phyloP scores from a whole-genome alignment of 2,113 vertebrate genomes.

The Pheucticus melanocephalus region DNA sequence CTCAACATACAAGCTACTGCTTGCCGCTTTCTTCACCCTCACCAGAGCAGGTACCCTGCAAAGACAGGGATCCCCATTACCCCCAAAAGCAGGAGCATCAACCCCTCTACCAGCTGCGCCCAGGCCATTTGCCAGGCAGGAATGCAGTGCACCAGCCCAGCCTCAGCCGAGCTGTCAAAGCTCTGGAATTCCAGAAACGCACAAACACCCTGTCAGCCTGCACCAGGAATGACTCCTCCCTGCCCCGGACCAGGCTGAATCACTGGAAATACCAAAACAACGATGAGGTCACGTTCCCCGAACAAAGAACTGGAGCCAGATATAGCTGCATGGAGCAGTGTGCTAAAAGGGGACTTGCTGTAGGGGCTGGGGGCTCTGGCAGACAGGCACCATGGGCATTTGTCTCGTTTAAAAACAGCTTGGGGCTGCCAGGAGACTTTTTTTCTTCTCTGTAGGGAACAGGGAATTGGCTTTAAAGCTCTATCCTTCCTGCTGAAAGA shows the following conservation, averaged over 20 bases:
- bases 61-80: background rate
- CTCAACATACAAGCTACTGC: background rate
- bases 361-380: constrained; percentile 1
- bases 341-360: constrained; percentile 17
- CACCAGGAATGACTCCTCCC: constrained; percentile 51
- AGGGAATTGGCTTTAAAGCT: background rate
- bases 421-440: background rate
- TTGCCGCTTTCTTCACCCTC: background rate
- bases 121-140: background rate
- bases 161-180: constrained; percentile 31
- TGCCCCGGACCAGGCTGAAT: constrained; percentile 43
- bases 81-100: background rate
- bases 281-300: constrained; percentile 52
- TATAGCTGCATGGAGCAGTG: background rate
- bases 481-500: background rate
- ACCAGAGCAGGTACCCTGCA: background rate
- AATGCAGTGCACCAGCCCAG: background rate
- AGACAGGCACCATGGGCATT: constrained; percentile 36
- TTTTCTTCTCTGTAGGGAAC: background rate
- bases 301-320: constrained; percentile 7
- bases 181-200: constrained; percentile 57
- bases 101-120: background rate
- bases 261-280: constrained; percentile 69
- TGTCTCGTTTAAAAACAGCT: constrained; percentile 44
- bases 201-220: constrained; percentile 18